These are phyloP conservation scores for Stomorhina lunata DNA, from an alignment of 2,888 invertebrate species.

Conservation along the genomic window DNA sequence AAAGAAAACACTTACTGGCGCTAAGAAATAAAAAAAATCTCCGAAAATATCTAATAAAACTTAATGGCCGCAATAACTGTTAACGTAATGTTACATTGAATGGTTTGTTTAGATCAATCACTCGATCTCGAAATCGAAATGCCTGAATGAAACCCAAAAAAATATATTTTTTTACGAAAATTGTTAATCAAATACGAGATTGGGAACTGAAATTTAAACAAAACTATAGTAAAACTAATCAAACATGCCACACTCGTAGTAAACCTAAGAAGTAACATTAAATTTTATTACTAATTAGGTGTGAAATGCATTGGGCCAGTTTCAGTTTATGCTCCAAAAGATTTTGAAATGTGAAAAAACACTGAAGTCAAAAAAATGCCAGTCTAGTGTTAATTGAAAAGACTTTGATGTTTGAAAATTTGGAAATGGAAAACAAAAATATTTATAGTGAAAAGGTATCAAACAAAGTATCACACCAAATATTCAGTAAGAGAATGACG, in stretches of 20 bases:
- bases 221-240: constrained; percentile 37
- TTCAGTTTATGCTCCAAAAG: constrained; percentile 27
- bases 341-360: neutral
- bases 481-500: neutral
- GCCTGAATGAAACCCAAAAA: neutral
- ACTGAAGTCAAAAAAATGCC: constrained; percentile 70
- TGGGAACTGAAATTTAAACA: constrained; percentile 41
- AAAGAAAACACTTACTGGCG: constrained; percentile 58
- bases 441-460: neutral
- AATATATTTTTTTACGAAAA: constrained; percentile 35
- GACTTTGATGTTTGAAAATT: constrained; percentile 75
- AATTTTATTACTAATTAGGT: constrained; percentile 79
- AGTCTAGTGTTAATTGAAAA: constrained; percentile 76
- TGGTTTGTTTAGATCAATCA: constrained; percentile 48
- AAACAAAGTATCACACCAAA: constrained; percentile 40
- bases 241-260: constrained; percentile 53
- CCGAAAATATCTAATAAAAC: constrained; percentile 73
- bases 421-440: constrained; percentile 51
- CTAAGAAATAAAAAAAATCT: constrained; percentile 45
- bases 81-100: constrained; percentile 67
- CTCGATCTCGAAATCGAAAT: neutral
- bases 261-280: no score
- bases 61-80: constrained; percentile 77
- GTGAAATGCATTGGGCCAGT: constrained; percentile 72
- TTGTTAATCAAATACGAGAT: constrained; percentile 65